Conservation (phyloP, 2,888 invertebrate genomes). For the Erpobdella octoculata region DNA sequence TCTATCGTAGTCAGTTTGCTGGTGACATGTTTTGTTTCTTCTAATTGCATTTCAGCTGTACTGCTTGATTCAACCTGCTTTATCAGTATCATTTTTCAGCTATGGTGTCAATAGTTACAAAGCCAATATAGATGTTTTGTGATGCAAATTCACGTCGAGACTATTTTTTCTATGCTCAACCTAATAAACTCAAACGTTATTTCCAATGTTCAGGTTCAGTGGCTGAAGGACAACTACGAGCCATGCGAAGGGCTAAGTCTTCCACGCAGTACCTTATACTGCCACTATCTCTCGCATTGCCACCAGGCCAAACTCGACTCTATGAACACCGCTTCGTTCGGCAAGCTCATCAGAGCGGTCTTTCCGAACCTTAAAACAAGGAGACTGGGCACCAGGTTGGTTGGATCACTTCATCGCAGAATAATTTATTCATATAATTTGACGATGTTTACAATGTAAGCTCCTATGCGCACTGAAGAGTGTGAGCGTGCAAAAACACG, state of each 20-base stretch:
- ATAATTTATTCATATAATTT: background rate
- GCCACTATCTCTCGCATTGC: constrained; percentile 93
- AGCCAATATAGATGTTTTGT: no score
- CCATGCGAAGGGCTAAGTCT: constrained; percentile 87
- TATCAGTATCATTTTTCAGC: no score
- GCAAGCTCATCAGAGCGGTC: constrained; percentile 93
- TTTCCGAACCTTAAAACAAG: constrained; percentile 89
- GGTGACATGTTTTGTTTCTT: no score
- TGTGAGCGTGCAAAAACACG: background rate
- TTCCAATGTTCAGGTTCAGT: constrained; percentile 54
- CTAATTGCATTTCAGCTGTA: no score
- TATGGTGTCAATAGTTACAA: no score
- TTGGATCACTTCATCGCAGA: background rate
- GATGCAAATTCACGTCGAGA: background rate
- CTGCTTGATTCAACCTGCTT: no score
- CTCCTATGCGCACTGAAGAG: background rate
- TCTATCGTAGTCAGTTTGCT: no score
- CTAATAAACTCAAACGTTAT: background rate
- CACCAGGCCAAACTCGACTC: constrained; percentile 79
- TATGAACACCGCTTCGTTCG: constrained; percentile 98
- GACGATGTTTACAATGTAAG: background rate
- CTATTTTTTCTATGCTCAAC: background rate
- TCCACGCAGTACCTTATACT: constrained; percentile 88
- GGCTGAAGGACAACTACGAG: constrained; percentile 96
- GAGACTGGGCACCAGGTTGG: constrained; percentile 79